A percentile compares a stretch with the other conserved stretches of the same genome.
phyloP scores from a whole-genome alignment of 2,797 vertebrate genomes.

The Heteromormyrus szaboi region DNA sequence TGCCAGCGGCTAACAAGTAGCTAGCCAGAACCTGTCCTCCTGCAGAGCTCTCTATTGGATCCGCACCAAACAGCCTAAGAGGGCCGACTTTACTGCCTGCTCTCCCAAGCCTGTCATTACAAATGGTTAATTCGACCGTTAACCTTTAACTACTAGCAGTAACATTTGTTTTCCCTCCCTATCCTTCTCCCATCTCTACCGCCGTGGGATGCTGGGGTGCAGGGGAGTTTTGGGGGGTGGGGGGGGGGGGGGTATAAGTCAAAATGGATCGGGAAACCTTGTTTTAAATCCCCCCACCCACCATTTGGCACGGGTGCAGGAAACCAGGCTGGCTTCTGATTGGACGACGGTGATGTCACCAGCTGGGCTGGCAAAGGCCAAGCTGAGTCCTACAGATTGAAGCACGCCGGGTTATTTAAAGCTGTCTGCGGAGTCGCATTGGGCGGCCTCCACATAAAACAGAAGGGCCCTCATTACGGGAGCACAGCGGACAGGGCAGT shows the following conservation, averaged over 20 bases:
- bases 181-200: conserved; percentile 36
- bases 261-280: conserved; percentile 39
- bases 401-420: conserved; percentile 12
- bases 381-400: background rate
- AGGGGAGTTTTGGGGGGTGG: background rate
- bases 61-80: conserved; percentile 37
- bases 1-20: background rate
- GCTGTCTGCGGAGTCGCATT: background rate
- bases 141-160: background rate
- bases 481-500: background rate
- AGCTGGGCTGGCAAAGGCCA: conserved; percentile 2
- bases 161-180: conserved; percentile 35
- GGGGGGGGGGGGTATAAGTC: conserved; percentile 32
- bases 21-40: background rate
- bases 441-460: conserved; percentile 7
- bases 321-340: conserved; percentile 11
- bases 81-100: conserved; percentile 55
- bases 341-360: background rate
- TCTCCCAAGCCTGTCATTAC: conserved; percentile 58
- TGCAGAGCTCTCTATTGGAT: background rate
- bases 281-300: conserved; percentile 32
- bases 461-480: background rate
- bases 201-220: background rate
- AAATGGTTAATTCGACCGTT: conserved; percentile 24
- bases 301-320: background rate